Percentiles rank a stretch among this genome's conserved stretches.
These are phyloP conservation scores for Neogobius melanostomus DNA, from an alignment of 2,113 vertebrate genomes.

Conservation along the genomic window DNA sequence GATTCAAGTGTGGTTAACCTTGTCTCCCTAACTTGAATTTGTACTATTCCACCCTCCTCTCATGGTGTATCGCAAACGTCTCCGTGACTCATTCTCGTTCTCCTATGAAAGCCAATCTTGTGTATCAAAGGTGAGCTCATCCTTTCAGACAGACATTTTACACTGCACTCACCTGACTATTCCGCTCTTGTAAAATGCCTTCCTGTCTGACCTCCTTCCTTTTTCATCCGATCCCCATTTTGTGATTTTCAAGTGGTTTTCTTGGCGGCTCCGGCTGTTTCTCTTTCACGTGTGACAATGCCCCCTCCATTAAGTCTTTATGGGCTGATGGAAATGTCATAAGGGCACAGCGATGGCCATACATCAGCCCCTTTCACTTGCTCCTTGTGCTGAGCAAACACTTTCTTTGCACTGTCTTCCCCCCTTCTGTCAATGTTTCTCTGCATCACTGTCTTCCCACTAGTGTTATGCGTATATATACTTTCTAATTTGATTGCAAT, in stretches of 20 bases:
- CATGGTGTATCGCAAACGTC: not conserved
- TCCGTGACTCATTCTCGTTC: not conserved
- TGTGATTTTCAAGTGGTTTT: conserved; percentile 31
- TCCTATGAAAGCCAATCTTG: not conserved
- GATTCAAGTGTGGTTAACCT: not conserved
- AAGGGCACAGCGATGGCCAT: conserved; percentile 54
- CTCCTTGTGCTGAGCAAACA: conserved; percentile 59
- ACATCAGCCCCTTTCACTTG: conserved; percentile 56
- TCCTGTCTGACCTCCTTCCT: conserved; percentile 15
- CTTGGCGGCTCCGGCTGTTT: conserved; percentile 34
- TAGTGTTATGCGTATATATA: too few relatives aligned
- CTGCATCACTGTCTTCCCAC: conserved; percentile 14
- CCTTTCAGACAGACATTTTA: conserved; percentile 26
- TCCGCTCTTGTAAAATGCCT: conserved; percentile 12
- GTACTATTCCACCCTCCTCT: not conserved
- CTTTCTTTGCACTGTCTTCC: conserved; percentile 29
- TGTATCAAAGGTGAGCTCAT: conserved; percentile 6
- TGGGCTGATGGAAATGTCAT: conserved; percentile 63
- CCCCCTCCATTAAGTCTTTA: conserved; percentile 62
- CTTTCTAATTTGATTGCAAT: too few relatives aligned
- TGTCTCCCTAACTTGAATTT: too few relatives aligned
- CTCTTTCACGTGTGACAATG: conserved; percentile 51
- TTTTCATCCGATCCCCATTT: conserved; percentile 13
- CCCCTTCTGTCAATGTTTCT: conserved; percentile 29
- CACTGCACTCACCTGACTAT: conserved; percentile 30